Base-by-base conservation (phyloP, 1,140 invertebrate species). In the Penaeus japonicus region DNA sequence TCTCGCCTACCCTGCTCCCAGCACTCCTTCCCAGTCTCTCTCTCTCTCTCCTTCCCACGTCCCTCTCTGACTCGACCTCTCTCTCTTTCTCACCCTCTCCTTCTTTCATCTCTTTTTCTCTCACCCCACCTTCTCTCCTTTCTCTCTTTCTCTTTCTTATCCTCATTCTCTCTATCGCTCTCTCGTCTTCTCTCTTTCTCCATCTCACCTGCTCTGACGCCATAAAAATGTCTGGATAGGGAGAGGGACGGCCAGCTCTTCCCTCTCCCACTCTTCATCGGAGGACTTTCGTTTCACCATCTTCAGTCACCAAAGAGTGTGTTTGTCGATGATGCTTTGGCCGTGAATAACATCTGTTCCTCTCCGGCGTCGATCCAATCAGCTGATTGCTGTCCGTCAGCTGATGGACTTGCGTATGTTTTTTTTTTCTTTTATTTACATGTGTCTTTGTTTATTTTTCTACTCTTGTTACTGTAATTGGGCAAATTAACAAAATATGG, bases 151-250 rank as follows among this genome's bases (percentile, higher is more conserved):
- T 22, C 22, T 7, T 47, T 15, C 2, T 15, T 27, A 4, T 30
- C 22, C 39, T n/a, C 53, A 0, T 1, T n/a, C 30, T 30, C 27
- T n/a, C 18, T 0, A 89, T 32, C 70, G 22, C 70, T 30, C 70
- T 30, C 55, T 24, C 39, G 18, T 27, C 32, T 18, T 54, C n/a
- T 17, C 55, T 30, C 70, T 18, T 32, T 30, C 12, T 20, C 22
- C 35, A 87, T 89, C 91, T 92, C 92, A 97, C 94, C 98, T 97
- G 90, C 98, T 97, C 94, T 99, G 98, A 91, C 97, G 95, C 98
- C 98, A 99, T 89, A 99, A 95, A 93, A 99, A 99, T 89, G 97
- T 97, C 92, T 99, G 98, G 89, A 99, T 97, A 4, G 98, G 97
- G 89, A 99, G 96, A n/a, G 98, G 98, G 89, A 99, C 94, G 1